Evolutionary conservation across 2,888 invertebrate genomes (phyloP), one percentile per base, ranked within the genome.

Genomic region (Eucera pruinosa): DNA sequence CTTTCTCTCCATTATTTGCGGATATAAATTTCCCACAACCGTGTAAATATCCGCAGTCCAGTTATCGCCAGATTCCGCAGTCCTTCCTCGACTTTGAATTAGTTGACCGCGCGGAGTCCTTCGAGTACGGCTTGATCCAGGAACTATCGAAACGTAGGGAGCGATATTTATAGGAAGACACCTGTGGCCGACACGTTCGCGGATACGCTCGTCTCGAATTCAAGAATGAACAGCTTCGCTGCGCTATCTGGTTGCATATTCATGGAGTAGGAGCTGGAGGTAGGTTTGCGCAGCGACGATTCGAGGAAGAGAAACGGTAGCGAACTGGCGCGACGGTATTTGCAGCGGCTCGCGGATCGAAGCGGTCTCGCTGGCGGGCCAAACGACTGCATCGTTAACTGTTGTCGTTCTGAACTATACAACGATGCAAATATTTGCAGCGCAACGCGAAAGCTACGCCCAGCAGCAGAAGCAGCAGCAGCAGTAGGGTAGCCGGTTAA

Each of bases 191-290:
- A 62, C 39, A 47, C 58, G 61, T 58, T 52, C 43, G 4, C 47
- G 33, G 33, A 15, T 55, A 52, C 39, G 43, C 67, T 64, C 54
- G 60, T 74, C 54, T 47, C 52, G 55, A 57, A 73, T 78, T 68
- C 79, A 52, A 72, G 60, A 78, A 74, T 47, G 47, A 64, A 39
- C 74, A 43, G 43, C 58, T 43, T 47, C 41, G 47, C 20, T 57
- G 30, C 30, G 52, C 45, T n/a, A 30, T 43, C 18, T 13, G 45
- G 25, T 65, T 82, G 82, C 74, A 81, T 81, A 82, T 82, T 78
- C 69, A 82, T 82, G 58, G 58, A 62, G 36, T 50, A 39, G 33
- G 45, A 52, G 36, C 33, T 45, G 1, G 50, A 36, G 65, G 25
- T 66, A 36, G 66, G 57, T 62, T 81, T 76, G 25, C 65, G 15